Base-by-base conservation (phyloP, 2,797 vertebrate genomes). In the Esox masquinongy region DNA sequence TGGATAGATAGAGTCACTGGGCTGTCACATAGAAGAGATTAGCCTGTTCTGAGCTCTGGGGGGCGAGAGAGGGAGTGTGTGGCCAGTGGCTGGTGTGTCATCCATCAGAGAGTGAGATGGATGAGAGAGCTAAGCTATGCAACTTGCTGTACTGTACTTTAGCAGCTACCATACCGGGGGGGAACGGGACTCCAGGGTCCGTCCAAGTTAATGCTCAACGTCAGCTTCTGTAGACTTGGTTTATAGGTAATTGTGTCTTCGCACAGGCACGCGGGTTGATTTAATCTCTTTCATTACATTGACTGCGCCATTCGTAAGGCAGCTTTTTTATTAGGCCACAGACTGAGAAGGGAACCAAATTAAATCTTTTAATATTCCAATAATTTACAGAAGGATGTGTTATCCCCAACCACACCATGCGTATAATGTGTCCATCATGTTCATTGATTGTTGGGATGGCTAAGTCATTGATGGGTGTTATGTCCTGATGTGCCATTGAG, bases 31-130 rank as follows among this genome's bases (percentile, higher is more conserved):
- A 8, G 43, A 29, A 77, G 24, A 63, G 24, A 66, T 77, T 56
- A 79, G 64, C 77, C 61, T 75, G 34, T 68, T 78, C 61, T 75
- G 34, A 72, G 75, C 11, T 8, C 0, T 43, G 68, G 22, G 68
- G 12, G 39, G n/a, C n/a, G 66, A 19, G 68, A 22, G 39, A 11
- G 31, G 43, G 43, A 47, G 43, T 11, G 43, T 11, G 43, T 47
- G 12, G 12, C 12, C 11, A 47, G 36, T 39, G 36, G 43, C 43
- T 43, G 39, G 39, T 31, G 39, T 43, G 43, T 14, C 43, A 47
- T 47, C 43, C 43, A 47, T 47, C 43, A 47, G 43, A 47, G 43
- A 47, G 43, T 47, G 43, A 47, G 43, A 47, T 47, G 43, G 43
- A 47, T 47, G 43, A 47, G 43, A 47, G 43, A 11, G 12, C 43